A percentile compares a stretch with the other conserved stretches of the same genome.
These are phyloP conservation scores for Chrysemys picta DNA, from an alignment of 2,113 vertebrate genomes.

Conservation along the genomic window DNA sequence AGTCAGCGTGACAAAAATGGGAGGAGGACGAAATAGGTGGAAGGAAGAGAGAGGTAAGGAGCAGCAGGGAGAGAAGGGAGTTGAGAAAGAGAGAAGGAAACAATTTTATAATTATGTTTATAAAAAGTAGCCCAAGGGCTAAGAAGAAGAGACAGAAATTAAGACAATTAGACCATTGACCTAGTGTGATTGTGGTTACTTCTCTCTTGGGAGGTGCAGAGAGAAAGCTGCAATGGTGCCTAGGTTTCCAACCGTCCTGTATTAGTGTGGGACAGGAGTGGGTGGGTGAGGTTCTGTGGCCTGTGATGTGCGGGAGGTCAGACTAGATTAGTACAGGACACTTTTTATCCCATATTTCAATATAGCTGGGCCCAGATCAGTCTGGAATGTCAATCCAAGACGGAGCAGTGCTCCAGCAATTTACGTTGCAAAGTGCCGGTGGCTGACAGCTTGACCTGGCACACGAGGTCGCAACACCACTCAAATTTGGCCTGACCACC, in stretches of 20 bases:
- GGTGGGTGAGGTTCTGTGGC: too few relatives aligned
- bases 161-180: neutral
- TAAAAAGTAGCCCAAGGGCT: neutral
- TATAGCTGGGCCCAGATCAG: neutral
- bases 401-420: too few relatives aligned
- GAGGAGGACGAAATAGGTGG: neutral
- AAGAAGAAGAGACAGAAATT: neutral
- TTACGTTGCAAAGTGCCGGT: too few relatives aligned
- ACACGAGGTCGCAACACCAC: too few relatives aligned
- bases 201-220: neutral
- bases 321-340: neutral
- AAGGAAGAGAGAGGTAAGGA: neutral
- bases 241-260: neutral
- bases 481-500: too few relatives aligned
- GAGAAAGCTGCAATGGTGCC: neutral
- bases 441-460: too few relatives aligned
- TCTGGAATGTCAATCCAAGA: too few relatives aligned
- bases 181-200: neutral
- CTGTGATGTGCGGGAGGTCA: too few relatives aligned
- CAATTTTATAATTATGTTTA: neutral
- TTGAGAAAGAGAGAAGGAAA: neutral
- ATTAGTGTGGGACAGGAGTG: neutral
- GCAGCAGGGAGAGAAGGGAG: neutral
- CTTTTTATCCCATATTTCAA: neutral
- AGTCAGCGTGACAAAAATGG: neutral